A percentile compares a stretch with the other conserved stretches of the same genome.
These are phyloP conservation scores for Neosilurus mollespiculum DNA, from an alignment of 2,797 vertebrate genomes.

Conservation along the genomic window DNA sequence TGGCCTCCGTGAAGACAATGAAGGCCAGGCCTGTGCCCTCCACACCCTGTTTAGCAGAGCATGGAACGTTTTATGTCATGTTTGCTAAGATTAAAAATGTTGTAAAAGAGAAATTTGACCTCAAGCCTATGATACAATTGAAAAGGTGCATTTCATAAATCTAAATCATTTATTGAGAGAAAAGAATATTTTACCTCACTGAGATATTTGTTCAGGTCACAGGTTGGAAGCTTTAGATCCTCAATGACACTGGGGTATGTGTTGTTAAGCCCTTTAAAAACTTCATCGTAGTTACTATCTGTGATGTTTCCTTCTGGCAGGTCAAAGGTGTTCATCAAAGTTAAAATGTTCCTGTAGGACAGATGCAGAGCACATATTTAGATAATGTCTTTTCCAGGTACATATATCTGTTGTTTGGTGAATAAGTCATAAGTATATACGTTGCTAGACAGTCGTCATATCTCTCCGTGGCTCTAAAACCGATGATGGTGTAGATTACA, in stretches of 20 bases:
- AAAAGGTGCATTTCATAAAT: neutral
- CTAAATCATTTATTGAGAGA: neutral
- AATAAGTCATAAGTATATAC: conserved; percentile 64
- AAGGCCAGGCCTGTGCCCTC: conserved; percentile 91
- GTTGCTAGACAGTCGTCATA: conserved; percentile 79
- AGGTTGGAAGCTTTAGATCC: conserved; percentile 73
- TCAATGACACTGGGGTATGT: conserved; percentile 60
- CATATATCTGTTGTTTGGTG: neutral
- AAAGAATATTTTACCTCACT: conserved; percentile 71
- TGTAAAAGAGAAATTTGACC: neutral
- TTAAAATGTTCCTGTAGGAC: conserved; percentile 81
- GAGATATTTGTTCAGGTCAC: conserved; percentile 78
- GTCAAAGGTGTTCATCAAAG: conserved; percentile 83
- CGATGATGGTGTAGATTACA: conserved; percentile 88
- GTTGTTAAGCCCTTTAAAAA: conserved; percentile 67
- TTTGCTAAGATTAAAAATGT: neutral
- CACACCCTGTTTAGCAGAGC: conserved; percentile 75
- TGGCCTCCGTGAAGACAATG: conserved; percentile 92
- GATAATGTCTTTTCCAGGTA: neutral
- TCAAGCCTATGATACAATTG: neutral
- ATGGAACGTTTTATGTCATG: neutral
- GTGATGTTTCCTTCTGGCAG: conserved; percentile 79
- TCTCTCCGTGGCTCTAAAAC: conserved; percentile 88
- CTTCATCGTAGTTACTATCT: conserved; percentile 73
- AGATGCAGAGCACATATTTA: neutral